phyloP scores from a whole-genome alignment of 2,113 vertebrate species.

The Benitochromis conjunctus region DNA sequence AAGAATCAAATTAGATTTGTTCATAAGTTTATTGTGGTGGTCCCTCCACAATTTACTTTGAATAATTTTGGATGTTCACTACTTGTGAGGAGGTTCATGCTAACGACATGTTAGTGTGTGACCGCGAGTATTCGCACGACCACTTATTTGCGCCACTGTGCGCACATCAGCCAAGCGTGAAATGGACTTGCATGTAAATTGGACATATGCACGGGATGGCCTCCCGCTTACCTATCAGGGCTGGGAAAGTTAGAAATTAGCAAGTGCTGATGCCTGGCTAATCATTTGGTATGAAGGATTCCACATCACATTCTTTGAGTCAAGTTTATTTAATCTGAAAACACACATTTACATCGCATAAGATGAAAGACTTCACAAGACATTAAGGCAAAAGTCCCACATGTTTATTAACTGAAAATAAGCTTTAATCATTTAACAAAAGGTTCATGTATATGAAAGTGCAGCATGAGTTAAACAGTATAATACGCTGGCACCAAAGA shows the following conservation, averaged over 20 bases:
- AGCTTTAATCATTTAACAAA: not conserved
- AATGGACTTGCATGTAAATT: not conserved
- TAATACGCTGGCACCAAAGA: not conserved
- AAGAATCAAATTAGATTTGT: not conserved
- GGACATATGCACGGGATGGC: not conserved
- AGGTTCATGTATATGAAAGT: not conserved
- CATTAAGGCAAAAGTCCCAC: not conserved
- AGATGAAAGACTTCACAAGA: not conserved
- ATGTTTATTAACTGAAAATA: not conserved
- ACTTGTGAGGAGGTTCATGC: not conserved
- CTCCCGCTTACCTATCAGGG: not conserved
- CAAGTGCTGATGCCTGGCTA: not conserved
- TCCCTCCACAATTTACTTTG: not conserved
- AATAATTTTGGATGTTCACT: not conserved
- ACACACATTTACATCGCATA: not conserved
- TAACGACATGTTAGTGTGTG: not conserved
- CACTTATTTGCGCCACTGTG: not conserved
- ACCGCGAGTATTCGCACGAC: accelerated
- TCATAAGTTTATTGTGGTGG: not conserved
- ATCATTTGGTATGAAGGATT: not conserved
- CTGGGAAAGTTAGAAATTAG: not conserved
- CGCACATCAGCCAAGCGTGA: not conserved
- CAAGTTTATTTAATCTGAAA: not conserved
- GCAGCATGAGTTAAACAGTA: not conserved
- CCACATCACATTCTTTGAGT: not conserved